Base-by-base conservation (phyloP, 1,140 invertebrate species). In the Trichonephila clavipes region DNA sequence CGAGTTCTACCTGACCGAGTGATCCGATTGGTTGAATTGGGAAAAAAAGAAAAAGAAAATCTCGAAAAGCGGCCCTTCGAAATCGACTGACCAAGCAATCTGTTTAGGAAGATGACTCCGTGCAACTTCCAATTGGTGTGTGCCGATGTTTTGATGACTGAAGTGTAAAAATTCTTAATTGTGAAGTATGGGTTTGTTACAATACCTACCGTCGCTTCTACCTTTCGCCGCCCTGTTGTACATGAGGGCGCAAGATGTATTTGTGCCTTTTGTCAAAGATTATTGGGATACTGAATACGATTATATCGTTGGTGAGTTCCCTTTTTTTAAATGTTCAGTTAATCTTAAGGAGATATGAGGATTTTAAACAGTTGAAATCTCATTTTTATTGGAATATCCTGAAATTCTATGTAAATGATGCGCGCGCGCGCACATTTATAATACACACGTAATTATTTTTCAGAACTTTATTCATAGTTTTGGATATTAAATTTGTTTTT, bases 271-370 rank as follows among this genome's bases (percentile, higher is more conserved):
- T 4, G 96, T 97, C 1, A 96, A 97, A 1, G 97, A 97, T 40
- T 95, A 96, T 8, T 95, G 98, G 24, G 94, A 97, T n/a, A 96
- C 97, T 1, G 96, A 97, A 34, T 98, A 98, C 94, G 98, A 98
- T 95, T 98, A 98, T 94, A 98, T 98, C 91, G 93, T 95, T 16
- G 93, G 95, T 95, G 83, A 95, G 95, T 95, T 69, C 62, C 14
- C 51, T 94, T 66, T 44, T 12, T 51, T 51, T 7, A 10, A 40
- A 40, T 40, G 34, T 51, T 51, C 4, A 12, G 10, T 10, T 51
- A 7, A 51, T 51, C 0, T 51, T 51, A 10, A 40, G 1, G 2
- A 40, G 34, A 40, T 40, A 2, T 40, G 34, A 40, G 1, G 34
- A 40, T 40, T 40, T 40, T 40, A 3, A 40, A 40, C 34, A 1